These are phyloP conservation scores for Eurytoma adleriae DNA, from an alignment of 2,888 invertebrate genomes.

Conservation along the genomic window DNA sequence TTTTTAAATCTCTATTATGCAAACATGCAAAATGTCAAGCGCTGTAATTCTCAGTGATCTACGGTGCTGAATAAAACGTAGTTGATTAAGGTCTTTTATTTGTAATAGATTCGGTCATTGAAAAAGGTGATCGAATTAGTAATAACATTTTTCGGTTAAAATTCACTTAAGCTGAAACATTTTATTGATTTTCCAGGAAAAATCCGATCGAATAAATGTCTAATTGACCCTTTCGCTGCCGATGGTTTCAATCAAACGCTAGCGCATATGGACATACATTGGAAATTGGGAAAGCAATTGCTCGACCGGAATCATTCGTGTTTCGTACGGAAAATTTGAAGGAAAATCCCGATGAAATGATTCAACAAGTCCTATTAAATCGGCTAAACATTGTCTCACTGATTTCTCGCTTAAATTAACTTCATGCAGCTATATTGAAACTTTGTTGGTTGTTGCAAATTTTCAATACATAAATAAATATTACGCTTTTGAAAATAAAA, in stretches of 20 bases:
- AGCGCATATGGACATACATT: constrained; percentile 16
- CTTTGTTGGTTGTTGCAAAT: too few relatives aligned
- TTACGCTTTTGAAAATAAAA: too few relatives aligned
- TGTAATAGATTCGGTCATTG: not conserved
- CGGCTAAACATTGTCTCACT: constrained; percentile 1
- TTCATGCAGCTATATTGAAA: too few relatives aligned
- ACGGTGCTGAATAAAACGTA: not conserved
- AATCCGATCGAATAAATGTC: constrained; percentile 45
- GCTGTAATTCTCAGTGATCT: not conserved
- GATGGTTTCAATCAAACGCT: constrained; percentile 34
- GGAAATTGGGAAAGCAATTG: constrained; percentile 34
- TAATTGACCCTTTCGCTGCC: constrained; percentile 37
- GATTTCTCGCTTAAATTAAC: not conserved
- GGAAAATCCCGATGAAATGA: constrained; percentile 16
- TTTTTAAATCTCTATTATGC: not conserved
- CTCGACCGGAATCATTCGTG: constrained; percentile 31
- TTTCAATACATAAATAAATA: too few relatives aligned
- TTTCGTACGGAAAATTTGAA: constrained; percentile 19
- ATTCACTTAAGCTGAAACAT: not conserved
- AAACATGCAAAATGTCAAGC: too few relatives aligned
- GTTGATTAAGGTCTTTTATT: not conserved
- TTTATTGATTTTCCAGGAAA: constrained; percentile 27
- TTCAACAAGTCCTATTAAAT: not conserved
- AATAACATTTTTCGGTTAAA: too few relatives aligned
- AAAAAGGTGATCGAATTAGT: not conserved